These are phyloP conservation scores for Synaphobranchus kaupii DNA, from an alignment of 2,797 vertebrate species.

Conservation along the genomic window DNA sequence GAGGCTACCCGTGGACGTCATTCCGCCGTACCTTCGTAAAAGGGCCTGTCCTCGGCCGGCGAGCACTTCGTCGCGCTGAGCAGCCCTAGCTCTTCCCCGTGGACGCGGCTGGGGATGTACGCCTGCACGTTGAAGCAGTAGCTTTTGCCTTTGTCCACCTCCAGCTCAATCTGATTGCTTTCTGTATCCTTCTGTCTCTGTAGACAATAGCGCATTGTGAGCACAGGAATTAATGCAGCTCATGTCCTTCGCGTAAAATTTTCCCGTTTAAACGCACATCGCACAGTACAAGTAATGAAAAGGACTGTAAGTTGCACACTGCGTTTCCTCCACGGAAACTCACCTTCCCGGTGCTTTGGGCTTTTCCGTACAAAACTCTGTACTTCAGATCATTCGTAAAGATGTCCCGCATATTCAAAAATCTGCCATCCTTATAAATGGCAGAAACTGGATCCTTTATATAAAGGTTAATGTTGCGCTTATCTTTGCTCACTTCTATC, in stretches of 20 bases:
- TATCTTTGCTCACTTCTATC: conserved; percentile 66
- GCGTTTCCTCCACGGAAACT: conserved; percentile 36
- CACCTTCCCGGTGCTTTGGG: conserved; percentile 87
- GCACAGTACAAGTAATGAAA: conserved; percentile 1
- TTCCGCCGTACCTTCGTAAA: conserved; percentile 63
- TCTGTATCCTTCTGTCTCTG: conserved; percentile 74
- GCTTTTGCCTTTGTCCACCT: conserved; percentile 72
- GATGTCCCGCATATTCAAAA: conserved; percentile 77
- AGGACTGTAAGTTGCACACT: neutral
- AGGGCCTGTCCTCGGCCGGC: neutral
- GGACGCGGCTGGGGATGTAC: conserved; percentile 62
- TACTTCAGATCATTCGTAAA: conserved; percentile 79
- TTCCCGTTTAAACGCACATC: neutral
- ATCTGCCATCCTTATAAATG: conserved; percentile 58
- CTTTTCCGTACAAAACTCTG: conserved; percentile 79
- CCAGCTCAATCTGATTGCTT: conserved; percentile 66
- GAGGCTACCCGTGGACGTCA: neutral
- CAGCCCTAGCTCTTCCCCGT: conserved; percentile 67
- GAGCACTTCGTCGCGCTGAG: conserved; percentile 68
- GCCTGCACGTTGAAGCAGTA: conserved; percentile 87
- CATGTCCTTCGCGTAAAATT: neutral
- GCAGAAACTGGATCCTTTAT: conserved; percentile 76
- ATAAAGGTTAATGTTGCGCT: conserved; percentile 67
- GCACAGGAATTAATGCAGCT: neutral
- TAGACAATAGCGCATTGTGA: conserved; percentile 25